These are phyloP conservation scores for Pyrocephalus nanus DNA, from an alignment of 2,797 vertebrate species.

Conservation along the genomic window DNA sequence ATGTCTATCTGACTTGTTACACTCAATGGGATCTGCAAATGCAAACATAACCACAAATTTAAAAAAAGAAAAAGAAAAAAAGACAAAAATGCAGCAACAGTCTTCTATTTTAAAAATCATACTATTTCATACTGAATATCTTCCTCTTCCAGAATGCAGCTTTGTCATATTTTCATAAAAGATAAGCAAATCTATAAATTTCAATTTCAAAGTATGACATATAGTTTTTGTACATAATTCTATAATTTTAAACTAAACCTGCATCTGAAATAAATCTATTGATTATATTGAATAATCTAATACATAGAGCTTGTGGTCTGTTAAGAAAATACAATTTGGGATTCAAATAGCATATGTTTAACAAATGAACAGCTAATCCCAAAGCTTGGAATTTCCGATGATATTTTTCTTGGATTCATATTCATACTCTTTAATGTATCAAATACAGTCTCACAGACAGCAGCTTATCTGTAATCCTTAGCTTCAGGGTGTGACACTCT, in stretches of 20 bases:
- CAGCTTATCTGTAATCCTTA: constrained; percentile 43
- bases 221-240: not conserved
- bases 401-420: constrained; percentile 20
- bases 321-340: not conserved
- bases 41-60: not conserved
- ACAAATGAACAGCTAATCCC: constrained; percentile 1
- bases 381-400: not conserved
- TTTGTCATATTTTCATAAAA: not conserved
- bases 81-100: fast-evolving
- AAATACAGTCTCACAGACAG: constrained; percentile 15
- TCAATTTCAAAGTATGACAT: not conserved
- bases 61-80: fast-evolving
- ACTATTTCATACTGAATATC: not conserved
- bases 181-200: not conserved
- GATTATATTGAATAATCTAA: not conserved
- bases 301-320: not conserved
- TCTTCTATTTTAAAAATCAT: not conserved
- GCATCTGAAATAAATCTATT: not conserved
- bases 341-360: not conserved
- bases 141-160: not conserved
- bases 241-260: not conserved
- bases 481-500: constrained; percentile 21
- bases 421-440: not conserved
- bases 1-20: not conserved
- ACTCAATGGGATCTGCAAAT: not conserved